These are phyloP conservation scores for Acanthosepion pharaonis DNA, from an alignment of 2,888 invertebrate genomes.

Conservation along the genomic window DNA sequence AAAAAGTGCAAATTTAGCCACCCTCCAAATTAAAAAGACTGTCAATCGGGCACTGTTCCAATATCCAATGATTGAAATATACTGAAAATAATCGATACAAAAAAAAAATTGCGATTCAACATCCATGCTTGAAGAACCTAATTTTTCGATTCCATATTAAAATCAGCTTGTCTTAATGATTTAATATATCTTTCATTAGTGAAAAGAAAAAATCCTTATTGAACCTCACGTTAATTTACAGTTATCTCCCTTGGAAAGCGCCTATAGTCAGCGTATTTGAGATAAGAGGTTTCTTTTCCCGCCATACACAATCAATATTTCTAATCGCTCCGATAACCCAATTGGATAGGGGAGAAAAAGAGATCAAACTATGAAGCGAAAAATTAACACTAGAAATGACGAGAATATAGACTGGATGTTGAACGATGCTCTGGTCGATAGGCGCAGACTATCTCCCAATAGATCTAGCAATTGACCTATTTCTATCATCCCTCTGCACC, in stretches of 20 bases:
- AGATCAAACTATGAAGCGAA: background rate
- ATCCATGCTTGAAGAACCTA: too few species aligned
- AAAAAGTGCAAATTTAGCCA: too few species aligned
- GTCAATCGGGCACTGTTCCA: too few species aligned
- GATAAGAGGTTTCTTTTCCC: background rate
- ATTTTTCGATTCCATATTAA: too few species aligned
- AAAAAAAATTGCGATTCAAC: too few species aligned
- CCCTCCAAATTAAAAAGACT: too few species aligned
- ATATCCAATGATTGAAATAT: too few species aligned
- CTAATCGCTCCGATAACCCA: background rate
- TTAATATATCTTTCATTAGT: too few species aligned
- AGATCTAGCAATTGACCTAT: conserved; percentile 7
- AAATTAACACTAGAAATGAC: background rate
- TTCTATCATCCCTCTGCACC: background rate
- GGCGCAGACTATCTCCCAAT: background rate
- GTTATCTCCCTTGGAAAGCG: background rate
- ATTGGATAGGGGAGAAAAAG: background rate
- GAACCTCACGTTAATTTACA: background rate
- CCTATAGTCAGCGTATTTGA: background rate
- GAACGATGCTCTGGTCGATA: background rate
- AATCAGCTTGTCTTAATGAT: too few species aligned
- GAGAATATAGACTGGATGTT: background rate
- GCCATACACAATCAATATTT: background rate
- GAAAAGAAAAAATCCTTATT: too few species aligned
- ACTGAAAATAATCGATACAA: too few species aligned